A percentile compares a stretch with the other conserved stretches of the same genome.
These are phyloP conservation scores for Cisticola juncidis DNA, from an alignment of 2,113 vertebrate genomes.

Conservation along the genomic window DNA sequence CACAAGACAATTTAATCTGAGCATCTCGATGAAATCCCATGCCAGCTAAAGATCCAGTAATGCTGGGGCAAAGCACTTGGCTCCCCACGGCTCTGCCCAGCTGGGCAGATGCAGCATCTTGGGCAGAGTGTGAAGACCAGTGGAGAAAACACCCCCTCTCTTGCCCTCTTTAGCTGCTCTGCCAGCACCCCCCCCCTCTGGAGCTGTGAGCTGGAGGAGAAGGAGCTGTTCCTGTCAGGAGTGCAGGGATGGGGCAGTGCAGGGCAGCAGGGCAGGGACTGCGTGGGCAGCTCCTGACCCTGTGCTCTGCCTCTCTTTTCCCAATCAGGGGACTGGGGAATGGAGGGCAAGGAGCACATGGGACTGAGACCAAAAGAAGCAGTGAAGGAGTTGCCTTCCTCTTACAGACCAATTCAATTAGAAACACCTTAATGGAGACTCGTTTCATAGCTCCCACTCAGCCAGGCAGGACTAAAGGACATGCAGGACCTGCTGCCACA, in stretches of 20 bases:
- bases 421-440: background rate
- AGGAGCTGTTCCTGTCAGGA: background rate
- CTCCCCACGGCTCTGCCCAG: background rate
- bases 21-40: background rate
- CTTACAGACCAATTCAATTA: background rate
- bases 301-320: background rate
- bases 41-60: background rate
- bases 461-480: background rate
- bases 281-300: background rate
- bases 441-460: background rate
- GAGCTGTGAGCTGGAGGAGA: background rate
- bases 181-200: background rate
- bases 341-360: background rate
- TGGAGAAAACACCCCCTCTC: background rate
- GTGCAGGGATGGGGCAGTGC: background rate
- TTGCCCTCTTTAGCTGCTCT: background rate
- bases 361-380: background rate
- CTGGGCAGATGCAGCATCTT: background rate
- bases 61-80: background rate
- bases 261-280: background rate
- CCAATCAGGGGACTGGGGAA: fast-evolving
- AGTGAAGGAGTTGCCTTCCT: background rate
- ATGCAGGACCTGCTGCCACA: background rate
- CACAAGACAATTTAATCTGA: background rate
- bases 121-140: fast-evolving